These are phyloP conservation scores for Physocephala rufipes DNA, from an alignment of 2,888 invertebrate species.

Conservation along the genomic window DNA sequence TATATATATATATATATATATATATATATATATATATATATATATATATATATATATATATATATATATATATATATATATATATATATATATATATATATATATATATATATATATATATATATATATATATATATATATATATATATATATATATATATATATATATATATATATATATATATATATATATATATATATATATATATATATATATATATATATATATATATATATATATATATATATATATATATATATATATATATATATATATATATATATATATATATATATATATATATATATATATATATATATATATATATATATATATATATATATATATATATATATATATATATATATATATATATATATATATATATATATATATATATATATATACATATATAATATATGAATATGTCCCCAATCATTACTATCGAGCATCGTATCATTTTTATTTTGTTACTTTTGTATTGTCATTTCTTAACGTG, in stretches of 20 bases:
- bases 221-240: not conserved
- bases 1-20: not conserved
- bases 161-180: not conserved
- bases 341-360: not conserved
- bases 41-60: not conserved
- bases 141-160: not conserved
- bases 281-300: not conserved
- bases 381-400: not conserved
- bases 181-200: not conserved
- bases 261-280: not conserved
- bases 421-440: no score
- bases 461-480: no score
- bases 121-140: not conserved
- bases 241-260: not conserved
- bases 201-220: not conserved
- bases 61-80: not conserved
- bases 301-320: not conserved
- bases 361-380: not conserved
- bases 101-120: not conserved
- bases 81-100: not conserved
- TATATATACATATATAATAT: no score
- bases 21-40: not conserved
- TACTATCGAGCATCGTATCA: no score
- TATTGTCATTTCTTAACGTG: not conserved
- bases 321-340: not conserved